Base-by-base conservation (phyloP, 2,113 vertebrate species). In the Lepisosteus osseus region DNA sequence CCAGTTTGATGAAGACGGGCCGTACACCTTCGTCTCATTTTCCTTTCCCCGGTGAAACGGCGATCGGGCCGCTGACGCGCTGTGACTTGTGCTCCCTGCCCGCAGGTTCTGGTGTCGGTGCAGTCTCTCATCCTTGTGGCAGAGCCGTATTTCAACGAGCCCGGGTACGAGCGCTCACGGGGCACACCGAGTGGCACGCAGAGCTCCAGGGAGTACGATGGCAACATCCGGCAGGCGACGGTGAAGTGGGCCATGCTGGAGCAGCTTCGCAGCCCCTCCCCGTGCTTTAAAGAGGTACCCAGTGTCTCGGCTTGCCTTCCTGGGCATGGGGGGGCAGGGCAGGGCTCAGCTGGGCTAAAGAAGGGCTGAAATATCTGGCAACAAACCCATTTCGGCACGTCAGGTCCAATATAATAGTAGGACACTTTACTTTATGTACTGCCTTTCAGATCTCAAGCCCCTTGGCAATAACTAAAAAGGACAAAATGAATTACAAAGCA, bases 231-330 rank as follows among this genome's bases (percentile, higher is more conserved):
- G 6, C 97, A 99, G 86, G 97, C 97, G 72, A 94, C 94, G 0
- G 97, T 99, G 80, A 99, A 99, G 80, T 99, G 97, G 97, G 97
- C 97, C 76, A 99, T 99, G 97, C 89, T 99, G 70, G 97, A 99
- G 72, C 97, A 99, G 92, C 96, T 99, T 84, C 89, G 97, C 82
- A 99, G 96, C 75, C 94, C 97, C 15, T 97, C 97, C 0, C 96
- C 97, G 0, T 99, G 97, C 86, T 99, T 99, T 91, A 99, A 97
- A 88, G 97, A 99, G 94, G 97, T 99, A 85, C 14, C 72, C 13
- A 3, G 5, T 7, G 7, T 12, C 5, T 13, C 11, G 59, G 44
- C 4, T 14, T 41, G 3, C 7, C 12, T 6, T 54, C 17, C 7
- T 42, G 64, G 14, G n/a, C n/a, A 2, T 29, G 29, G 29, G 2